These are phyloP conservation scores for Pangasianodon gigas DNA, from an alignment of 2,113 vertebrate genomes.

Conservation along the genomic window DNA sequence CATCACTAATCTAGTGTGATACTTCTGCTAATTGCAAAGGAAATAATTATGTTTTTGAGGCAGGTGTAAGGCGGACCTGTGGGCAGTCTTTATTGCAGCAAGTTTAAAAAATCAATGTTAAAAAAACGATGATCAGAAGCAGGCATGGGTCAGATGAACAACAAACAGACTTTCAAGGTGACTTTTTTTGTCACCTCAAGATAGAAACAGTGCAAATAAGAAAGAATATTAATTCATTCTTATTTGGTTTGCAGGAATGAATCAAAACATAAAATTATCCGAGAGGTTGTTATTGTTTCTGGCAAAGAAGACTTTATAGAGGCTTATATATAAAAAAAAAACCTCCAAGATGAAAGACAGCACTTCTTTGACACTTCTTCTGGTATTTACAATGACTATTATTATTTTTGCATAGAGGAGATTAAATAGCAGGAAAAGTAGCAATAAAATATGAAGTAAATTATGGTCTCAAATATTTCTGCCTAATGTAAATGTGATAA, in stretches of 20 bases:
- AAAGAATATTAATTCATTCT: not conserved
- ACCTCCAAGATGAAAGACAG: not conserved
- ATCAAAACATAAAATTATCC: not conserved
- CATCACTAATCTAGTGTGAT: not conserved
- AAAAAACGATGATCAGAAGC: not conserved
- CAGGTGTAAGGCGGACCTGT: not conserved
- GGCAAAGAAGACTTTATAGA: not conserved
- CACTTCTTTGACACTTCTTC: not conserved
- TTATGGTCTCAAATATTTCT: not conserved
- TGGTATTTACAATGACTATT: not conserved
- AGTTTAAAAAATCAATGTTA: not conserved
- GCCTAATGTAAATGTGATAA: not conserved
- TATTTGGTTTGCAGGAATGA: not conserved
- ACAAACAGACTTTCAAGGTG: not conserved
- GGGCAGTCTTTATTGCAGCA: not conserved
- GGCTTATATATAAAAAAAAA: not conserved
- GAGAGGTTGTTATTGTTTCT: not conserved
- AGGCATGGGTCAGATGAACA: not conserved
- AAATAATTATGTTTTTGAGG: not conserved
- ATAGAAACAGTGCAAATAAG: not conserved
- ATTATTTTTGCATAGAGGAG: not conserved
- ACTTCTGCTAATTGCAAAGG: not conserved
- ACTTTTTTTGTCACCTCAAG: not conserved
- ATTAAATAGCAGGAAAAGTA: not conserved
- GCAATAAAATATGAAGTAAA: not conserved